These are phyloP conservation scores for Nudaria mundana DNA, from an alignment of 2,888 invertebrate genomes.

Conservation along the genomic window DNA sequence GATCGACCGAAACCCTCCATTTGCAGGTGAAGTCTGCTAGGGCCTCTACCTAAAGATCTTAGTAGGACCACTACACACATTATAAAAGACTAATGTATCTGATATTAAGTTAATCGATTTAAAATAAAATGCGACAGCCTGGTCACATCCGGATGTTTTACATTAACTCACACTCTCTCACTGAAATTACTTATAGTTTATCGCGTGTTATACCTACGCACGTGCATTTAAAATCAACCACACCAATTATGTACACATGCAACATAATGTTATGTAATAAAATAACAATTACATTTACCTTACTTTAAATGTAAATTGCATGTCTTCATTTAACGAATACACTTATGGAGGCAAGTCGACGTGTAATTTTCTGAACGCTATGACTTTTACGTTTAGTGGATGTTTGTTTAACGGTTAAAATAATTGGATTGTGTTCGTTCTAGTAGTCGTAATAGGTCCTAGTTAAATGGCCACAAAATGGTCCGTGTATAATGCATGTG, in stretches of 20 bases:
- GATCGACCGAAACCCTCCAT: too few species aligned
- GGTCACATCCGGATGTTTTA: slow-evolving; percentile 30
- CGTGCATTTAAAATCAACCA: slow-evolving; percentile 26
- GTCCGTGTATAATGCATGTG: too few species aligned
- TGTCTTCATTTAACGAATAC: slow-evolving; percentile 11
- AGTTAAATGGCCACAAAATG: too few species aligned
- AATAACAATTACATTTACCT: slow-evolving; percentile 21
- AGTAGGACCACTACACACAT: too few species aligned
- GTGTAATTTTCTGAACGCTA: not conserved
- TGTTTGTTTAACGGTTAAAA: too few species aligned
- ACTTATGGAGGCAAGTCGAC: slow-evolving; percentile 8
- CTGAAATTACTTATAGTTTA: slow-evolving; percentile 5
- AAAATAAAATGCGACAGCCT: slow-evolving; percentile 1
- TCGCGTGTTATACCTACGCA: slow-evolving; percentile 27
- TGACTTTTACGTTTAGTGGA: not conserved
- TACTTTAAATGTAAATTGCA: slow-evolving; percentile 18
- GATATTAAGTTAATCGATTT: too few species aligned
- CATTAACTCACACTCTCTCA: slow-evolving; percentile 7
- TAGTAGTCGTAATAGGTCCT: too few species aligned
- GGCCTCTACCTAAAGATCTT: too few species aligned
- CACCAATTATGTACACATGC: slow-evolving; percentile 23
- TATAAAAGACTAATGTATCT: too few species aligned
- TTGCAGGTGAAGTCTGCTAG: too few species aligned
- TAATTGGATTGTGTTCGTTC: too few species aligned
- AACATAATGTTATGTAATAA: slow-evolving; percentile 25